Conservation (phyloP, 2,113 vertebrate species). For the Pachypanchax playfairii region DNA sequence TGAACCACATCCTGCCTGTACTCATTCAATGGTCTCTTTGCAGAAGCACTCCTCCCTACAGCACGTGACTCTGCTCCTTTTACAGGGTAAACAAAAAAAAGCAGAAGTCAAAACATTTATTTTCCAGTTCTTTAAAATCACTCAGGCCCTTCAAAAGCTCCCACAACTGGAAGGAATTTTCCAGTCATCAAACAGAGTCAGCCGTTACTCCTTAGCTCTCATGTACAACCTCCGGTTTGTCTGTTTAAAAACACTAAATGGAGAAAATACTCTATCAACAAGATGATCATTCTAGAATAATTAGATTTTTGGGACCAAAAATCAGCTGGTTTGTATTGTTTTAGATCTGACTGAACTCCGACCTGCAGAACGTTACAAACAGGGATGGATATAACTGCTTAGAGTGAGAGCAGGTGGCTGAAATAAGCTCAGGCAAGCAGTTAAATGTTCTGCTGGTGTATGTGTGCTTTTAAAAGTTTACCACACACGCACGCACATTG, state of each 20-base stretch:
- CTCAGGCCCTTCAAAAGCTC: not conserved
- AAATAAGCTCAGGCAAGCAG: no score
- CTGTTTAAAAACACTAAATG: no score
- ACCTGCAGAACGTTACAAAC: not conserved
- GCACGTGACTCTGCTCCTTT: not conserved
- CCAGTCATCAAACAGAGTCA: no score
- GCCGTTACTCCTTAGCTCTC: no score
- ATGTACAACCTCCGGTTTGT: no score
- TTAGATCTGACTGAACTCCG: no score
- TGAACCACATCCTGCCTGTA: not conserved
- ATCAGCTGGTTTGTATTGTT: no score
- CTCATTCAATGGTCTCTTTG: no score
- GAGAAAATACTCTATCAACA: no score
- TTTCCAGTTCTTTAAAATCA: constrained; percentile 40
- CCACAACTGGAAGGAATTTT: not conserved
- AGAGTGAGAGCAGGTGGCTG: constrained; percentile 4
- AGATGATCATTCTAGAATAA: no score
- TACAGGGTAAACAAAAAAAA: not conserved
- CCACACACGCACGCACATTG: not conserved
- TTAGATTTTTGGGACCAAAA: no score
- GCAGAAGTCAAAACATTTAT: constrained; percentile 10
- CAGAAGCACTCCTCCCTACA: not conserved
- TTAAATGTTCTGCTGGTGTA: not conserved
- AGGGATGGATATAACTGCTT: constrained; percentile 37
- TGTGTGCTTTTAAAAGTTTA: no score